These are phyloP conservation scores for Psix sp. DNA, from an alignment of 1,140 invertebrate species.

Conservation along the genomic window DNA sequence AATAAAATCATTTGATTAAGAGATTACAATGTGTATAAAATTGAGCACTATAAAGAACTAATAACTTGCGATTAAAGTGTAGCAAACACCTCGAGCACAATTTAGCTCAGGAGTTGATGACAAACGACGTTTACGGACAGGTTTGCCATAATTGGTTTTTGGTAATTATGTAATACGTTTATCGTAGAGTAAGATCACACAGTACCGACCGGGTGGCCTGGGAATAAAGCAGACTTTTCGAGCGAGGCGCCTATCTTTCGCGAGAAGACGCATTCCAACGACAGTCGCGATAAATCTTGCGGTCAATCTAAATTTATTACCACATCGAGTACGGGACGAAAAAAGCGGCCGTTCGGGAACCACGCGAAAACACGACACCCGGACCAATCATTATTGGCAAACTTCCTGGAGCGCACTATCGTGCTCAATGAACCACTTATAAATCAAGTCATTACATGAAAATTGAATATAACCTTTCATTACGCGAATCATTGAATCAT, in stretches of 20 bases:
- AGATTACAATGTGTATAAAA: no score
- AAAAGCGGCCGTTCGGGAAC: slow-evolving; percentile 37
- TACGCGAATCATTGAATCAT: slow-evolving; percentile 45
- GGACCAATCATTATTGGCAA: slow-evolving; percentile 52
- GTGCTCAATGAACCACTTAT: slow-evolving; percentile 38
- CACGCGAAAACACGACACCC: slow-evolving; percentile 47
- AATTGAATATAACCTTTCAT: slow-evolving; percentile 51
- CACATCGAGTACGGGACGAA: slow-evolving; percentile 27
- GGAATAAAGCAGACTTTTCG: slow-evolving; percentile 41
- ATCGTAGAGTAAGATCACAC: slow-evolving; percentile 62
- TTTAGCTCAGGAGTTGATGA: slow-evolving; percentile 60
- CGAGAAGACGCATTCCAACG: slow-evolving; percentile 57
- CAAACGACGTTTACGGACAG: slow-evolving; percentile 47
- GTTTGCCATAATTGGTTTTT: slow-evolving; percentile 63
- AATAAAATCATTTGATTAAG: no score
- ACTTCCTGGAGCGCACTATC: slow-evolving; percentile 41
- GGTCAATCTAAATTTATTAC: slow-evolving; percentile 53
- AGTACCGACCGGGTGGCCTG: slow-evolving; percentile 57
- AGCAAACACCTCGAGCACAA: no score
- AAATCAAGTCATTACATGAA: slow-evolving; percentile 50
- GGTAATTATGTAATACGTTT: slow-evolving; percentile 74
- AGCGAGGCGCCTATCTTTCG: slow-evolving; percentile 54
- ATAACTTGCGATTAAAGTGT: no score
- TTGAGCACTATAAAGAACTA: no score
- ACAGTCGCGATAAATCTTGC: slow-evolving; percentile 65